A percentile compares a stretch with the other conserved stretches of the same genome.
These are phyloP conservation scores for Leucania comma DNA, from an alignment of 2,888 invertebrate genomes.

Conservation along the genomic window DNA sequence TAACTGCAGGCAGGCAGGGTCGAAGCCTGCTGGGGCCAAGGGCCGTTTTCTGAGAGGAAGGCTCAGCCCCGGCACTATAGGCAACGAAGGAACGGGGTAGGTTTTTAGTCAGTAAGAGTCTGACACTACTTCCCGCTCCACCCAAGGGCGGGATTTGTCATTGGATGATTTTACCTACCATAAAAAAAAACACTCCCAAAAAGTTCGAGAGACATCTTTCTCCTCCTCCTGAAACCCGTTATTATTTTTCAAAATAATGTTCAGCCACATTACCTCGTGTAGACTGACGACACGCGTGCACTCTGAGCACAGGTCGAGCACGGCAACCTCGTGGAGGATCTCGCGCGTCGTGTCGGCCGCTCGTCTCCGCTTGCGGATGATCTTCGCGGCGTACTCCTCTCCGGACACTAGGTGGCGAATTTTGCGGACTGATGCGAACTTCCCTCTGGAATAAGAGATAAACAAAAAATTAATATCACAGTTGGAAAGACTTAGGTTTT, in stretches of 20 bases:
- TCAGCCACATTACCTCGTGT: constrained; percentile 92
- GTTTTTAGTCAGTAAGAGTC: too few species aligned
- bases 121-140: too few species aligned
- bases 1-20: too few species aligned
- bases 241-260: background rate
- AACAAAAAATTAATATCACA: background rate
- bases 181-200: too few species aligned
- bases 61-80: too few species aligned
- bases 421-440: constrained; percentile 98
- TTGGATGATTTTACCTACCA: too few species aligned
- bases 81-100: too few species aligned
- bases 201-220: background rate
- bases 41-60: too few species aligned
- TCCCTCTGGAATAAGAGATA: constrained; percentile 94
- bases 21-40: too few species aligned
- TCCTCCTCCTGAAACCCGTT: background rate
- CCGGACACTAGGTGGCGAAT: constrained; percentile 96
- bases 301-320: constrained; percentile 96
- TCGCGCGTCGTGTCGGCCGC: constrained; percentile 96
- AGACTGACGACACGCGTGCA: constrained; percentile 96
- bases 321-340: constrained; percentile 98
- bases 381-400: constrained; percentile 98
- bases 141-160: too few species aligned
- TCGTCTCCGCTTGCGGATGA: constrained; percentile 97
- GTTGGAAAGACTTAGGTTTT: background rate